A percentile compares a stretch with the other conserved stretches of the same genome.
Conservation (phyloP, 2,797 vertebrate species). For the Danio aesculapii region DNA sequence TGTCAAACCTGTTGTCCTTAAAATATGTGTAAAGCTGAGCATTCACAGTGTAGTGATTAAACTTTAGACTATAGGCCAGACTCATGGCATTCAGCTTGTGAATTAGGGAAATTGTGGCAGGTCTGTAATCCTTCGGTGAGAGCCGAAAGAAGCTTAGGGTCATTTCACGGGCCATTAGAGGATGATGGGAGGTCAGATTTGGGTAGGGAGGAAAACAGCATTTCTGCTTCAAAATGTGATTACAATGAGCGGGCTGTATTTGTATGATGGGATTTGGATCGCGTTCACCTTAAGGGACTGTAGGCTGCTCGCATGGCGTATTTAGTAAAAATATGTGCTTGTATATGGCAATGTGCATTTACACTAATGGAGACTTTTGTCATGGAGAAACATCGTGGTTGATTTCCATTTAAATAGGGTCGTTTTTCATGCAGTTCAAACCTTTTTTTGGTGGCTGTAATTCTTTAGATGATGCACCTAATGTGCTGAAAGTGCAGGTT, state of each 20-base stretch:
- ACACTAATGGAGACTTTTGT: not conserved
- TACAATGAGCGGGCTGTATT: constrained; percentile 9
- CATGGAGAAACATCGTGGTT: not conserved
- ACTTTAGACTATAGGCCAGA: not conserved
- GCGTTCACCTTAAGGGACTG: not conserved
- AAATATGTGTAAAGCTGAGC: not conserved
- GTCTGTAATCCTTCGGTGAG: constrained; percentile 45
- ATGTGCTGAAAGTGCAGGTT: constrained; percentile 15
- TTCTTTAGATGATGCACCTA: constrained; percentile 16
- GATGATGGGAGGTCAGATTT: constrained; percentile 49
- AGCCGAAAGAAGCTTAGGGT: constrained; percentile 50
- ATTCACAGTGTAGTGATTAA: not conserved
- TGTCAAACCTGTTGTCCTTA: not conserved
- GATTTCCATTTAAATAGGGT: constrained; percentile 41
- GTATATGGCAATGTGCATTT: constrained; percentile 5
- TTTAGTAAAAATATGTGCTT: no score
- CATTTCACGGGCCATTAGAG: constrained; percentile 45
- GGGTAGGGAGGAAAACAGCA: constrained; percentile 1
- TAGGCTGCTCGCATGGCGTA: not conserved
- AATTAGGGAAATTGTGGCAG: constrained; percentile 50
- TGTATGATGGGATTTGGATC: constrained; percentile 6
- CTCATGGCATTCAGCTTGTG: constrained; percentile 24
- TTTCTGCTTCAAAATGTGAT: constrained; percentile 22
- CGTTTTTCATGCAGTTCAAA: not conserved
- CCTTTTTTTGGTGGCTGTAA: not conserved